A percentile compares a stretch with the other conserved stretches of the same genome.
These are phyloP conservation scores for Lanistes nyassanus DNA, from an alignment of 1,140 invertebrate species.

Conservation along the genomic window DNA sequence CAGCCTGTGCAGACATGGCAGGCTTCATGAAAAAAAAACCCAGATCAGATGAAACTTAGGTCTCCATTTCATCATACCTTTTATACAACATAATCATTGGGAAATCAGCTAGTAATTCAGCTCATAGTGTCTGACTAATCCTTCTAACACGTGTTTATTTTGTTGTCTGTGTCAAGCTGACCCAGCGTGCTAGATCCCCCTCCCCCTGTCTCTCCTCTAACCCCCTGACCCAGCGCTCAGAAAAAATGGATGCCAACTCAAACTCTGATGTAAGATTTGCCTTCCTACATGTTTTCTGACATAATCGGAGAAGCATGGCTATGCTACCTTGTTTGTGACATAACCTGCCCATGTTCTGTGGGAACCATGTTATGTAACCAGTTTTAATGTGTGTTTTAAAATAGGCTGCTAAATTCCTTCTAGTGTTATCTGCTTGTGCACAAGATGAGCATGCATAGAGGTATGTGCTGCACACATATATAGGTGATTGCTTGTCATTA, in stretches of 20 bases:
- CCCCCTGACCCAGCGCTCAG: background rate
- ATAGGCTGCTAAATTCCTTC: too few relatives aligned
- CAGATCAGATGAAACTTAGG: background rate
- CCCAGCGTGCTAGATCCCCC: conserved; percentile 11
- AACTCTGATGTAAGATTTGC: background rate
- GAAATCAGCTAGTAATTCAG: background rate
- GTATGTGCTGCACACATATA: background rate
- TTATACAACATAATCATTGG: background rate
- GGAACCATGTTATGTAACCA: too few relatives aligned
- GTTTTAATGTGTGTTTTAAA: too few relatives aligned
- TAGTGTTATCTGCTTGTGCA: too few relatives aligned
- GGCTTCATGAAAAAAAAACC: too few relatives aligned
- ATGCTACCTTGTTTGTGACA: background rate
- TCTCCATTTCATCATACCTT: background rate
- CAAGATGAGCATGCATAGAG: background rate
- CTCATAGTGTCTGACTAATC: background rate
- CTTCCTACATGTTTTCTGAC: background rate
- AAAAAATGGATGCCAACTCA: background rate
- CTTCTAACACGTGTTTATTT: background rate
- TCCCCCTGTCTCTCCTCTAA: background rate
- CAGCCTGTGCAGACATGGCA: too few relatives aligned
- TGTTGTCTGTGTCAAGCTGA: conserved; percentile 12
- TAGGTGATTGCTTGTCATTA: background rate
- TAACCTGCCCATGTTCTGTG: background rate
- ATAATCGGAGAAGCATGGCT: background rate